Evolutionary conservation across 2,113 vertebrate genomes (phyloP), one percentile per base, ranked within the genome.

Genomic region (Xerus inauris): DNA sequence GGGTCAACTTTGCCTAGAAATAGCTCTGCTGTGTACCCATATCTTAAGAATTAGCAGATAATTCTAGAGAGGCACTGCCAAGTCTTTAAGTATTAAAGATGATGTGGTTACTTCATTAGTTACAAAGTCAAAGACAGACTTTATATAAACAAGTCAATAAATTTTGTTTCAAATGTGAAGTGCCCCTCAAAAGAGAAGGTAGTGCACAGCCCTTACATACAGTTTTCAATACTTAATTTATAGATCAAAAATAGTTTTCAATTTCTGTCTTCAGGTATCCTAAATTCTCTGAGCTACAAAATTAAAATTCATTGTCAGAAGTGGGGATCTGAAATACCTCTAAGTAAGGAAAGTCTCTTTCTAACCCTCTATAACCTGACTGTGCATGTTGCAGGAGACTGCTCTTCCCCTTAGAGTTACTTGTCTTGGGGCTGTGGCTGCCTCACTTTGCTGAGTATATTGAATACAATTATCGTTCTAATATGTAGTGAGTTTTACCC

Each of bases 211-310:
- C 92, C 54, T 67, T 14, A 69, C 1, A 38, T 5, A 80, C 7
- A 76, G 3, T 80, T 94, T 88, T 35, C 4, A 59, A 47, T 51
- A 67, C 7, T 73, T 57, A 65, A 94, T 76, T 75, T 24, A 69
- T 87, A 67, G 35, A 75, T n/a, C 42, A 69, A 72, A 77, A 64
- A 20, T 87, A 35, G 10, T 65, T 95, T 97, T 73, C 54, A 67
- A 20, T n/a, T 91, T 94, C 59, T 91, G 13, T 81, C 11, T 54
- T 62, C 6, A 71, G 49, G 14, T 42, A n/a, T 69, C 54, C 16
- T 77, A 81, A 42, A 83, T 90, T 89, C 22, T 20, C 20, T 84
- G 8, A 3, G 73, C 35, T 71, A 80, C 5, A 64, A 64, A 90
- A 75, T 72, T 77, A 75, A 90, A 90, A 75, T 24, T 89, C 26